Conservation (phyloP, 1,140 invertebrate genomes). For the Medauroidea extradentata region DNA sequence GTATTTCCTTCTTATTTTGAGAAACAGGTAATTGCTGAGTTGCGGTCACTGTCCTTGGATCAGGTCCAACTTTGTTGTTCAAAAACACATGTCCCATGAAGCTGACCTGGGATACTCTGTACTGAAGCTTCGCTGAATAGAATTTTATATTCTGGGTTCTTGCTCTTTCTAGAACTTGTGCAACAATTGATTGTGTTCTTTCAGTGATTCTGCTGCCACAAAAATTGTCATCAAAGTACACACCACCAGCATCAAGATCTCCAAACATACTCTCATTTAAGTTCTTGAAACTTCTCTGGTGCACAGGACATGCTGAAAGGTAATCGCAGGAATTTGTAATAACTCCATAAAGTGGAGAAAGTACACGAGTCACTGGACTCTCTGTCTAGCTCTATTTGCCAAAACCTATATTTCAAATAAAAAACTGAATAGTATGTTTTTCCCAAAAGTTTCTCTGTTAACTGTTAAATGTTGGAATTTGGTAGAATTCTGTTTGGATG, state of each 20-base stretch:
- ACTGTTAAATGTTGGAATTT: constrained; percentile 7
- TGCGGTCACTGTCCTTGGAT: constrained; percentile 34
- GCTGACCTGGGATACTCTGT: constrained; percentile 33
- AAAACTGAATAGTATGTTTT: constrained; percentile 43
- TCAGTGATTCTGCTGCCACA: constrained; percentile 25
- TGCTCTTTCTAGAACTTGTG: constrained; percentile 29
- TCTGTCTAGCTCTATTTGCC: constrained; percentile 39
- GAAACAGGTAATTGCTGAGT: constrained; percentile 33
- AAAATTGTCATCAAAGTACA: constrained; percentile 40
- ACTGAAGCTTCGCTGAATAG: constrained; percentile 38
- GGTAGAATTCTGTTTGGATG: constrained; percentile 8
- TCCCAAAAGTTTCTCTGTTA: constrained; percentile 32
- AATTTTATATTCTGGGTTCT: constrained; percentile 33
- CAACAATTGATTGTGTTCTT: constrained; percentile 31
- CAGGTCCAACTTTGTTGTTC: constrained; percentile 33
- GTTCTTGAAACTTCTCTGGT: constrained; percentile 12
- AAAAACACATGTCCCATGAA: constrained; percentile 40
- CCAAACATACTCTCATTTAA: constrained; percentile 10
- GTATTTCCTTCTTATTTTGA: constrained; percentile 22
- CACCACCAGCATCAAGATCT: constrained; percentile 30
- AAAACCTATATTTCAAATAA: constrained; percentile 45
- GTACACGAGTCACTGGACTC: constrained; percentile 19
- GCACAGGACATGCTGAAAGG: constrained; percentile 9
- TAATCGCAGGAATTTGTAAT: constrained; percentile 7
- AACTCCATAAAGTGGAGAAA: not conserved